phyloP scores from a whole-genome alignment of 2,113 vertebrate genomes.

The Nicator chloris region DNA sequence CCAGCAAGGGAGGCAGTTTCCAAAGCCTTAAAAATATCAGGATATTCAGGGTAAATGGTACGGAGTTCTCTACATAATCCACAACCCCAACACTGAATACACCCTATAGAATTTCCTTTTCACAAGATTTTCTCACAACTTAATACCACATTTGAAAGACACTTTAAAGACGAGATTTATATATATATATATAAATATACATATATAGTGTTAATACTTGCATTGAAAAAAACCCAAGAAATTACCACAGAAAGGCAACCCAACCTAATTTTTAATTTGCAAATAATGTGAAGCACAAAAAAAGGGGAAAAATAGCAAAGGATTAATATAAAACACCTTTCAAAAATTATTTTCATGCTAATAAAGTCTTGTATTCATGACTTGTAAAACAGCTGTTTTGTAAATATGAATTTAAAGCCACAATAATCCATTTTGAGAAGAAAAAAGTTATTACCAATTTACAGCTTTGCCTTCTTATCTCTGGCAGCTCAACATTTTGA shows the following conservation, averaged over 20 bases:
- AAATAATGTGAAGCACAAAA: neutral
- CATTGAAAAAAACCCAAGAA: neutral
- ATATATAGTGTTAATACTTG: neutral
- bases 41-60: neutral
- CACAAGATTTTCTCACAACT: neutral
- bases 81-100: neutral
- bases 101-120: neutral
- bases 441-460: neutral
- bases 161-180: neutral
- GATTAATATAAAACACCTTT: neutral
- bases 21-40: conserved; percentile 31
- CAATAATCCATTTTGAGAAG: neutral
- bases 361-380: neutral
- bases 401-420: neutral
- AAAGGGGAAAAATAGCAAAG: rapidly evolving
- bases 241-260: neutral
- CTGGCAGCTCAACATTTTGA: neutral
- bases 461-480: neutral
- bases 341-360: neutral
- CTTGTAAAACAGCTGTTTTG: neutral
- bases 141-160: neutral
- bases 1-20: conserved; percentile 55
- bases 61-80: neutral
- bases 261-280: neutral
- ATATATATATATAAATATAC: too few relatives aligned